These are phyloP conservation scores for Megaceryle maxima DNA, from an alignment of 2,113 vertebrate species.

Conservation along the genomic window DNA sequence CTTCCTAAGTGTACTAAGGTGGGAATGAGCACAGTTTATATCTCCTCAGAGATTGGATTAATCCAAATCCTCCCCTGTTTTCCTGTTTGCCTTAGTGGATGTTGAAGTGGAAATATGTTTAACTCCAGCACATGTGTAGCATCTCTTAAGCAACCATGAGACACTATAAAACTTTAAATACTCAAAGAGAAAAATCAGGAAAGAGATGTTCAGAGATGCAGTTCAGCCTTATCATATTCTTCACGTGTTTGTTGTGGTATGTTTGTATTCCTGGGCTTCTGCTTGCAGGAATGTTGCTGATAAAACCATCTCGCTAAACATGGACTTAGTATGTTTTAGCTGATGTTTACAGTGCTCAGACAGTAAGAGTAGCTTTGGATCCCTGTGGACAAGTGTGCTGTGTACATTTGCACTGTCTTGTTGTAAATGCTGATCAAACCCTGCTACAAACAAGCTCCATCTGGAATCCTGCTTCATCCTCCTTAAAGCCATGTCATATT, in stretches of 20 bases:
- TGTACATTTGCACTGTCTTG: not conserved
- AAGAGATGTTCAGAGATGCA: not conserved
- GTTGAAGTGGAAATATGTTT: not conserved
- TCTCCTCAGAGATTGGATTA: not conserved
- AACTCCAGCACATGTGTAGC: not conserved
- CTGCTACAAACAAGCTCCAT: not conserved
- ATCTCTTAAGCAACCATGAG: not conserved
- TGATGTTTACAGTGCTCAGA: conserved; percentile 39
- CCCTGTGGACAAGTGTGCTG: not conserved
- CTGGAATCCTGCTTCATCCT: not conserved
- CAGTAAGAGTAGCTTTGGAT: not conserved
- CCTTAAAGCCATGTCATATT: not conserved
- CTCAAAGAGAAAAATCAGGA: conserved; percentile 47
- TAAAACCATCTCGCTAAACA: conserved; percentile 43
- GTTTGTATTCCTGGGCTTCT: conserved; percentile 54
- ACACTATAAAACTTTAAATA: conserved; percentile 57
- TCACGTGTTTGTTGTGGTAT: conserved; percentile 52
- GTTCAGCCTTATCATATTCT: conserved; percentile 59
- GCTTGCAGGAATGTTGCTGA: conserved; percentile 59
- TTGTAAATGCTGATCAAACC: not conserved
- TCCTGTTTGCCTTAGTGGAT: not conserved
- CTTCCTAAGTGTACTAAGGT: rapidly evolving
- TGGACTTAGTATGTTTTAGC: conserved; percentile 10
- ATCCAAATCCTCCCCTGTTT: not conserved
- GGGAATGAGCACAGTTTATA: not conserved